Evolutionary conservation across 2,888 invertebrate genomes (phyloP), one percentile per base, ranked within the genome.

Genomic region (Aphodius sticticus): DNA sequence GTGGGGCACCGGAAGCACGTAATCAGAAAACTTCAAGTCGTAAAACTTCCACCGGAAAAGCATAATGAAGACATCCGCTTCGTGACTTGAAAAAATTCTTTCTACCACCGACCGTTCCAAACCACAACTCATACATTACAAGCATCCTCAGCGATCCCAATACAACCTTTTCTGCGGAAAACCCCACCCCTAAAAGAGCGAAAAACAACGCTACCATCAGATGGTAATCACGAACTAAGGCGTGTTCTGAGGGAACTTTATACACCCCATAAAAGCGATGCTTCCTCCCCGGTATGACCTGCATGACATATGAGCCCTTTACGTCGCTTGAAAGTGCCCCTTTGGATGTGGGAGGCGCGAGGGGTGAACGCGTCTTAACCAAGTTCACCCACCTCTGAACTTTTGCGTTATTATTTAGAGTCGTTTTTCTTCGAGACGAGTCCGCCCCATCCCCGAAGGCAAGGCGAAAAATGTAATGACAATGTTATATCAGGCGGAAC

Each of bases 171-270:
- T 53, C 38, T 53, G 1, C 53, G 53, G 53, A 53, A 53, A 53
- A 53, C 0, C 26, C 53, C 53, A 53, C 53, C 53, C 53, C 12
- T 53, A 12, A 3, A 53, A 53, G 53, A 7, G 12, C 9, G 53
- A 53, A 53, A 53, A 53, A 53, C 53, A 53, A 53, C 53, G 53
- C 53, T 1, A 53, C 2, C 53, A 53, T 53, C 53, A 53, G 53
- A 53, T 53, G 12, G 53, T 80, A 82, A 83, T 82, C 79, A 82
- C 83, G 12, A 5, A 53, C 9, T 53, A 53, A n/a, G 53, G 53
- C 53, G 53, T 53, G 7, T 53, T 53, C 53, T 5, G 0, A 2
- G 82, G 81, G 81, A 82, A 81, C 81, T 83, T 82, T 83, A 83
- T 83, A 79, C 69, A 77, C 76, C 70, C 71, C 79, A 53, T 79